phyloP scores from a whole-genome alignment of 2,113 vertebrate species.

The Lonchura striata region DNA sequence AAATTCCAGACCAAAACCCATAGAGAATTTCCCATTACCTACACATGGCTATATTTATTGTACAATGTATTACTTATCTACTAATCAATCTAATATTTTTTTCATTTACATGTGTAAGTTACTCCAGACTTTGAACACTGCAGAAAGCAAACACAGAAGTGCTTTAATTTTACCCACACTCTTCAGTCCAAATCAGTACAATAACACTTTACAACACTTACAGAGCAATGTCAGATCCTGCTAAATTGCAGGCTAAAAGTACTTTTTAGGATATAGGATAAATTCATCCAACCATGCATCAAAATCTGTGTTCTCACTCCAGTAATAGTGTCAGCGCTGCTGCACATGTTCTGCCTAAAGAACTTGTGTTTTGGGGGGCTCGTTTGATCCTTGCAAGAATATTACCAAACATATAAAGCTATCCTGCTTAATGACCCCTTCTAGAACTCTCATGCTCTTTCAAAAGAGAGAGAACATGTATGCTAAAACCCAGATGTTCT shows the following conservation, averaged over 20 bases:
- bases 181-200: background rate
- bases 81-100: background rate
- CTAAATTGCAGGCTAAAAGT: background rate
- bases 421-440: slow-evolving; percentile 4
- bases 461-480: background rate
- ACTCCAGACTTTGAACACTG: background rate
- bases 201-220: background rate
- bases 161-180: background rate
- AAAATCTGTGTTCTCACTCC: background rate
- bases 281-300: background rate
- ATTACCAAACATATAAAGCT: slow-evolving; percentile 33
- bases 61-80: background rate
- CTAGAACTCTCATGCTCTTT: background rate
- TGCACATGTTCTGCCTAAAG: background rate
- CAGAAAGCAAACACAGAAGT: background rate
- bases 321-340: background rate
- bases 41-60: background rate
- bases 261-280: background rate
- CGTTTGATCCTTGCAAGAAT: slow-evolving; percentile 7
- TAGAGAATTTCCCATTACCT: background rate
- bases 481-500: slow-evolving; percentile 2
- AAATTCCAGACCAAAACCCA: background rate
- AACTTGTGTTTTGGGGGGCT: background rate
- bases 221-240: background rate
- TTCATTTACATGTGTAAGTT: background rate